Base-by-base conservation (phyloP, 2,888 invertebrate species). In the Chorisops tibialis region DNA sequence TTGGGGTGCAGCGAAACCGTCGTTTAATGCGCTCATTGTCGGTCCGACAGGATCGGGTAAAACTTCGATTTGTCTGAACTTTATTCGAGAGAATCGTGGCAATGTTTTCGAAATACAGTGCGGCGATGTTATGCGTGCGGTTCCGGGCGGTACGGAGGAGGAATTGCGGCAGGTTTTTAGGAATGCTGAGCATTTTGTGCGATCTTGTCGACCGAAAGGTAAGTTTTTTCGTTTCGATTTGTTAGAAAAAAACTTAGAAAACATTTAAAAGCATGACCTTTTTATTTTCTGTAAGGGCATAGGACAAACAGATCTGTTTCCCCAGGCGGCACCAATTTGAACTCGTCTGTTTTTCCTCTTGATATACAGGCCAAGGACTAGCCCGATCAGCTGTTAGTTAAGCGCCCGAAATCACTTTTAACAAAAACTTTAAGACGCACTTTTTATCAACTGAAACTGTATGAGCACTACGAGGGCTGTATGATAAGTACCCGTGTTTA, bases 41-140 rank as follows among this genome's bases (percentile, higher is more conserved):
- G 86, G 85, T 2, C 80, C 84, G 12, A 74, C 81, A 2, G 85
- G 85, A 5, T 80, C 82, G 69, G 85, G 85, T 16, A 85, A 85
- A 73, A 83, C 82, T 9, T 74, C 80, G 6, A 70, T 85, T 35
- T 79, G 83, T 2, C 72, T 75, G 52, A 78, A 80, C 24, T 77
- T 82, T 35, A 77, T 83, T 5, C 71, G 72, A 2, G 72, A 79
- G 37, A 73, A 76, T 67, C 68, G 70, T n/a, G 79, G 80, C 62
- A 79, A 79, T 62, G 71, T 83, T 12, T 73, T 82, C 48, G 69
- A 72, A 12, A 70, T 84, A 3, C 75, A 76, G 52, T 77, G 79
- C 1, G 72, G 79, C 1, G 78, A 80, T 51, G 69, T 83, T 1
- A 68, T 79, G 41, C 75, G 76, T n/a, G 73, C 81, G 1, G 73